Conservation (phyloP, 2,888 invertebrate species). For the Andrena bicolor region DNA sequence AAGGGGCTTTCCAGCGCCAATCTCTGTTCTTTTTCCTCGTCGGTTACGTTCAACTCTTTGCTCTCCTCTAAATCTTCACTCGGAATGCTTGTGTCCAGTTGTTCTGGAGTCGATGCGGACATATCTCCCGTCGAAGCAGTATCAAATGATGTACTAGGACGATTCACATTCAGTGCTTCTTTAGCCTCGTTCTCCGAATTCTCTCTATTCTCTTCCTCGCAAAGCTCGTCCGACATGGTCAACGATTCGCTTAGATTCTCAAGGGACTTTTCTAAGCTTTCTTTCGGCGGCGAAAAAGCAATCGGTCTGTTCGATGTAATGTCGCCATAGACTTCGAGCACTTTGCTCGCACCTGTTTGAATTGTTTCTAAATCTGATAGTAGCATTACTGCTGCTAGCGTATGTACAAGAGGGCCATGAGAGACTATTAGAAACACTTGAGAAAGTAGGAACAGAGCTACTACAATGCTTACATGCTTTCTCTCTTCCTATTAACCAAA, state of each 20-base stretch:
- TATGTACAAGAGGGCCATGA: conserved; percentile 95
- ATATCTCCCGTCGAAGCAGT: conserved; percentile 30
- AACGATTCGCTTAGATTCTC: conserved; percentile 85
- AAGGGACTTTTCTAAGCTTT: conserved; percentile 92
- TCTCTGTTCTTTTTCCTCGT: conserved; percentile 94
- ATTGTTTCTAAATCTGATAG: conserved; percentile 92
- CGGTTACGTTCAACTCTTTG: conserved; percentile 92
- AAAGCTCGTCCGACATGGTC: conserved; percentile 58
- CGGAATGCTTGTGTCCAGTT: conserved; percentile 45
- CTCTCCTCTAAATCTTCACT: conserved; percentile 70
- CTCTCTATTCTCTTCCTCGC: conserved; percentile 45
- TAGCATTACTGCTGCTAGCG: conserved; percentile 95
- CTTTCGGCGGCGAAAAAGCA: conserved; percentile 90
- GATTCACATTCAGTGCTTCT: conserved; percentile 46
- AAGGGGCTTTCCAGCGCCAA: conserved; percentile 81
- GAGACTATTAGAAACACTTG: conserved; percentile 98
- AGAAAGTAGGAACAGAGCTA: conserved; percentile 95
- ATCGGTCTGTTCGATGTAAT: conserved; percentile 85
- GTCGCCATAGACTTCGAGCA: conserved; percentile 89
- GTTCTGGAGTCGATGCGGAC: conserved; percentile 48
- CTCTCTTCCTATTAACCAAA: conserved; percentile 77
- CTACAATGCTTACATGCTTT: conserved; percentile 90
- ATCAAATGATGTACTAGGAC: conserved; percentile 70
- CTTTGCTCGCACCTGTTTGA: conserved; percentile 89
- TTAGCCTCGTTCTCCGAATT: conserved; percentile 34